Evolutionary conservation across 2,888 invertebrate genomes (phyloP), one percentile per base, ranked within the genome.

Genomic region (Torymus texanus): DNA sequence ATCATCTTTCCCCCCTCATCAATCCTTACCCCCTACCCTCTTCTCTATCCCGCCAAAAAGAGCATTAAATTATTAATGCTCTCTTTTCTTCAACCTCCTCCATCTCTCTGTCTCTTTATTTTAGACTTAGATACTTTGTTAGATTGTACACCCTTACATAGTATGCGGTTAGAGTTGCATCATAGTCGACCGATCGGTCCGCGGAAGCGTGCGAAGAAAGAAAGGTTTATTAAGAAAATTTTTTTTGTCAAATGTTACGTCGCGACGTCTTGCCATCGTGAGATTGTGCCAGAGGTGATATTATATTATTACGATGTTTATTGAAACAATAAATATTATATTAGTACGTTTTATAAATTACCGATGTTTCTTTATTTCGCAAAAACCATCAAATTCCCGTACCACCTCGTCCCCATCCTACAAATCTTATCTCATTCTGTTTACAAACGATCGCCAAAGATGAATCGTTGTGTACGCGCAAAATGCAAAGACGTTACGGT

Each of bases 241-340:
- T 41, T 41, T 41, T 41, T 81, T 82, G 77, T 82, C 79, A 82
- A 80, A 82, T 85, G 83, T 83, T 85, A 84, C 86, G 86, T 87
- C 88, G 88, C 89, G 88, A 90, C 88, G 86, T 90, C 89, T 90
- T 90, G 90, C 90, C 90, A 90, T 89, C 88, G 89, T 90, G 90
- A 90, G 90, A 90, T 90, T 90, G 89, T 90, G 90, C 89, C 89
- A 90, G 90, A 90, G 89, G 90, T 90, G 90, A 90, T 90, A 90
- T 90, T 90, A 90, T 90, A 89, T 80, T 88, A 88, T 88, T 90
- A 89, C 86, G 85, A 89, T 89, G 88, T 90, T 90, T 88, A 90
- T 89, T 89, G 85, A 88, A 88, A 89, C 88, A 90, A 90, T 90
- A 90, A 90, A 90, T 89, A 90, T 88, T 90, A 90, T 90, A 89